Conservation (phyloP, 1,140 invertebrate genomes). For the Cydia strobilella region DNA sequence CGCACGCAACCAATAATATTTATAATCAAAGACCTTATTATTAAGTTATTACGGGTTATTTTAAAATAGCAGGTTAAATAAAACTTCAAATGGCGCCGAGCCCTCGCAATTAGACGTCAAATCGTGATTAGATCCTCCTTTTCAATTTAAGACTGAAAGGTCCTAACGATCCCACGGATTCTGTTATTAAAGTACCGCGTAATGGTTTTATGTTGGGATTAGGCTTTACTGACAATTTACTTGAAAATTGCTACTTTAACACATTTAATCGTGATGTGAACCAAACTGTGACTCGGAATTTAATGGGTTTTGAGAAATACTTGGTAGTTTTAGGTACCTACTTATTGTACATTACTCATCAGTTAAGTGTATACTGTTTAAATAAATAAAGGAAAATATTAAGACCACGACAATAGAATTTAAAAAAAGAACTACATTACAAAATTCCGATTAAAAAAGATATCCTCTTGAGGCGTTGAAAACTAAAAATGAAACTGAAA, state of each 20-base stretch:
- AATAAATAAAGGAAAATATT: too few relatives aligned
- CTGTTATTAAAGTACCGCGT: slow-evolving; percentile 29
- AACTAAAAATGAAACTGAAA: too few relatives aligned
- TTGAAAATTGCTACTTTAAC: slow-evolving; percentile 7
- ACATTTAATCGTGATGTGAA: slow-evolving; percentile 6
- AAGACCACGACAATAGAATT: too few relatives aligned
- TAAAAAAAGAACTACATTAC: too few relatives aligned
- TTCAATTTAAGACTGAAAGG: slow-evolving; percentile 29
- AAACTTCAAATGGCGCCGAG: slow-evolving; percentile 32
- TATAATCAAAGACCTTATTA: not conserved
- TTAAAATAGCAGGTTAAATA: not conserved
- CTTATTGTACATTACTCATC: too few relatives aligned
- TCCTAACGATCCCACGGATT: slow-evolving; percentile 1
- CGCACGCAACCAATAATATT: not conserved
- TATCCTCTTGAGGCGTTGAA: too few relatives aligned
- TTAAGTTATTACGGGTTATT: not conserved
- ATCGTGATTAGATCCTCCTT: slow-evolving; percentile 41
- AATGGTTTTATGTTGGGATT: not conserved
- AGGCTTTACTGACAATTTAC: not conserved
- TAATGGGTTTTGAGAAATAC: not conserved
- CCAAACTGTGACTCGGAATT: not conserved
- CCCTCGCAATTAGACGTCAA: slow-evolving; percentile 39
- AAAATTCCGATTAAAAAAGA: too few relatives aligned
- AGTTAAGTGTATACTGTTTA: too few relatives aligned
- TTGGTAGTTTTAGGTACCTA: too few relatives aligned